These are phyloP conservation scores for Pipistrellus pipistrellus DNA, from an alignment of 2,797 vertebrate genomes.

Conservation along the genomic window DNA sequence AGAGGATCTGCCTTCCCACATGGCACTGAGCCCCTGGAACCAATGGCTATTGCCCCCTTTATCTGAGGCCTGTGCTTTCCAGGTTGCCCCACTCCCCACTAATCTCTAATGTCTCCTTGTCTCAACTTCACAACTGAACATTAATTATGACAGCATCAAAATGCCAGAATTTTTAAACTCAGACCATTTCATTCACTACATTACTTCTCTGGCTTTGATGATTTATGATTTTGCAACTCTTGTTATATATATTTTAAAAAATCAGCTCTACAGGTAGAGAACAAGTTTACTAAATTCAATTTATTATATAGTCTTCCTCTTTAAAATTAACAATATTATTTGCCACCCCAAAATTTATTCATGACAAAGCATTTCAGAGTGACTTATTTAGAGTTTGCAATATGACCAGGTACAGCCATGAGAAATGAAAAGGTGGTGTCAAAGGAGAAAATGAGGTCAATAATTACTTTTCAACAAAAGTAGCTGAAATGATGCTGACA, in stretches of 20 bases:
- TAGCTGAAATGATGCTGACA: background rate
- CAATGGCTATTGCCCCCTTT: background rate
- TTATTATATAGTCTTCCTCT: background rate
- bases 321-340: background rate
- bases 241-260: background rate
- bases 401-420: background rate
- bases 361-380: background rate
- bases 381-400: conserved; percentile 20
- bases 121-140: background rate
- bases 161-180: background rate
- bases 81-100: background rate
- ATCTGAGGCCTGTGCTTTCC: background rate
- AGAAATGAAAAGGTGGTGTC: conserved; percentile 20
- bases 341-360: conserved; percentile 35
- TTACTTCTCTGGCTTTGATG: background rate
- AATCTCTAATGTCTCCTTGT: background rate
- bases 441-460: conserved; percentile 30
- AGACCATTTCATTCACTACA: background rate
- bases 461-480: conserved; percentile 48
- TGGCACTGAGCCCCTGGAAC: background rate
- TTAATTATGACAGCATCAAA: background rate
- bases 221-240: background rate
- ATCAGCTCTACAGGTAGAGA: background rate
- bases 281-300: conserved; percentile 33
- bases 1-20: background rate